Evolutionary conservation across 2,113 vertebrate genomes (phyloP).

Genomic region (Theropithecus gelada): DNA sequence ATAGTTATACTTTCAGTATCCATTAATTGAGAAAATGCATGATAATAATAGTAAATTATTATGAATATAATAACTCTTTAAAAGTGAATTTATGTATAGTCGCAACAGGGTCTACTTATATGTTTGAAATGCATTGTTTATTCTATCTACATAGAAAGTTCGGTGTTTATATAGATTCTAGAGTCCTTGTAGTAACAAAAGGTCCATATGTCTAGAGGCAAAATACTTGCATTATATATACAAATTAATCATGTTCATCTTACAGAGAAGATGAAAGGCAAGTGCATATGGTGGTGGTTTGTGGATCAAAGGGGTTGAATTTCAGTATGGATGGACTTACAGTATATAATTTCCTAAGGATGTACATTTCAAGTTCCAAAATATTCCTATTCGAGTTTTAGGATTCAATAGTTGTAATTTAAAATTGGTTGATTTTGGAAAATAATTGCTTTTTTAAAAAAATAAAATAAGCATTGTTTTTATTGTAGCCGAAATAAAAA

Average conservation of each 20-base stretch:
- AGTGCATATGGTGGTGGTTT: neutral
- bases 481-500: conserved; percentile 2
- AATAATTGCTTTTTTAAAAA: neutral
- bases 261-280: neutral
- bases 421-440: neutral
- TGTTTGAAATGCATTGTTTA: conserved; percentile 28
- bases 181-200: neutral
- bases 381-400: conserved; percentile 26
- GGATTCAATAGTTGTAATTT: neutral
- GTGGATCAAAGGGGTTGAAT: neutral
- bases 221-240: neutral
- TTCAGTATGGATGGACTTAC: neutral
- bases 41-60: neutral
- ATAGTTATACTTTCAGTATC: neutral
- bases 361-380: conserved; percentile 13
- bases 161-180: neutral
- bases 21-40: conserved; percentile 9
- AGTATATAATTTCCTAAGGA: neutral
- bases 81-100: neutral
- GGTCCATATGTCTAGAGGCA: neutral
- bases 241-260: neutral
- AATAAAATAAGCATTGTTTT: neutral
- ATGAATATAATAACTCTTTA: neutral
- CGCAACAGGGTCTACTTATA: neutral
- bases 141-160: neutral